A percentile compares a stretch with the other conserved stretches of the same genome.
Conservation (phyloP, 2,113 vertebrate species). For the Xerus inauris region DNA sequence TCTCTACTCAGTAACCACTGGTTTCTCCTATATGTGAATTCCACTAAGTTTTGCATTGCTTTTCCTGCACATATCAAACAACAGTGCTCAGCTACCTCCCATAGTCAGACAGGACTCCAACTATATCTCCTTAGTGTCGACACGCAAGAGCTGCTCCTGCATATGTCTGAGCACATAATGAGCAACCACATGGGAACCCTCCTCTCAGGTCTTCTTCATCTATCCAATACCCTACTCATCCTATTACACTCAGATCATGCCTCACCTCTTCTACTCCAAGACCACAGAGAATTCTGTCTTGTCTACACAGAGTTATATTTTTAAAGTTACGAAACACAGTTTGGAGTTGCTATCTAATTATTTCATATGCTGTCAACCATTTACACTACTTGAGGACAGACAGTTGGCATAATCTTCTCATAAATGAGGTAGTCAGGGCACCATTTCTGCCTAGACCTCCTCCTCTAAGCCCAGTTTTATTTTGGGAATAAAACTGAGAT, state of each 20-base stretch:
- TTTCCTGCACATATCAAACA: not conserved
- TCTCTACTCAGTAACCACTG: not conserved
- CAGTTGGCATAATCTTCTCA: not conserved
- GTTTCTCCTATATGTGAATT: not conserved
- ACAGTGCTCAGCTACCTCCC: not conserved
- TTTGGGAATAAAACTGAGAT: constrained; percentile 21
- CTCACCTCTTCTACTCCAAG: not conserved
- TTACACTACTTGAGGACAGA: not conserved
- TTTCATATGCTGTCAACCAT: not conserved
- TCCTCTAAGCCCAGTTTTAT: not conserved
- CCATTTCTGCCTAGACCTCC: not conserved
- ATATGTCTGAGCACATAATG: not conserved
- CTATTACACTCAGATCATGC: not conserved
- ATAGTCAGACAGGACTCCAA: not conserved
- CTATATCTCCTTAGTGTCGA: not conserved
- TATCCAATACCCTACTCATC: not conserved
- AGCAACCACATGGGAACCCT: not conserved
- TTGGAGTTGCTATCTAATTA: not conserved
- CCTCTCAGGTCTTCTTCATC: not conserved
- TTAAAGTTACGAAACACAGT: not conserved
- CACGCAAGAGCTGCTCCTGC: not conserved
- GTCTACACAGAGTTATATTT: not conserved
- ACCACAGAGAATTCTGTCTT: not conserved
- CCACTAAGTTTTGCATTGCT: not conserved
- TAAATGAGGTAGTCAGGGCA: not conserved